Base-by-base conservation (phyloP, 2,797 vertebrate genomes). In the Ibycter americanus region DNA sequence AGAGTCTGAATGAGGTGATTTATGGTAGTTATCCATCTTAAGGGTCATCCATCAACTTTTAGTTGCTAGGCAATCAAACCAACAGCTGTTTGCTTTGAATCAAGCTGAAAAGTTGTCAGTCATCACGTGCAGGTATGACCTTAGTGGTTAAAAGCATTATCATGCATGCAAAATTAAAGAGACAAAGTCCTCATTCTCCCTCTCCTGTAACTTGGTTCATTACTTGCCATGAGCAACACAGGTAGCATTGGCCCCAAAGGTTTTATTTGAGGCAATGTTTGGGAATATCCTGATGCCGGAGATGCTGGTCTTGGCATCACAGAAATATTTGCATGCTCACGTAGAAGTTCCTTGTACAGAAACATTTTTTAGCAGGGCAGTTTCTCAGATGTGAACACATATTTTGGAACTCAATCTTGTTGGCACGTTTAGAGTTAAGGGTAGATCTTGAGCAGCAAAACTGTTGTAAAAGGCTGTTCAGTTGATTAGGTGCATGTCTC, bases 11-110 rank as follows among this genome's bases (percentile, higher is more conserved):
- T 98, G 98, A 98, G 98, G 98, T 99, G 99, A 99, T 99, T 99
- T 99, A 99, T 99, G 99, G 99, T 99, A 99, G 99, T 99, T 99
- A 99, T 99, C 99, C 99, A 99, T 99, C 99, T 99, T 99, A 99
- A 98, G 99, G 99, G 99, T 99, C 99, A 99, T 99, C 99, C 98
- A 99, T 99, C 99, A 99, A 99, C 98, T 99, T 99, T 99, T 99
- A 99, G 99, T 99, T 99, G 99, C 99, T 99, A 99, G 98, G 99
- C 99, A 98, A 99, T 99, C 99, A 98, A 98, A 99, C 99, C 99
- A 99, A 99, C 99, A 99, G 99, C 99, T 99, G 99, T 99, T 99
- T 98, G 98, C 99, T 99, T 99, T 99, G 98, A 98, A 98, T 98
- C 98, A 97, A 98, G 97, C 98, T 98, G 98, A 98, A 99, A 98